Conservation (phyloP, 2,888 invertebrate species). For the Malthinus seriepunctatus region DNA sequence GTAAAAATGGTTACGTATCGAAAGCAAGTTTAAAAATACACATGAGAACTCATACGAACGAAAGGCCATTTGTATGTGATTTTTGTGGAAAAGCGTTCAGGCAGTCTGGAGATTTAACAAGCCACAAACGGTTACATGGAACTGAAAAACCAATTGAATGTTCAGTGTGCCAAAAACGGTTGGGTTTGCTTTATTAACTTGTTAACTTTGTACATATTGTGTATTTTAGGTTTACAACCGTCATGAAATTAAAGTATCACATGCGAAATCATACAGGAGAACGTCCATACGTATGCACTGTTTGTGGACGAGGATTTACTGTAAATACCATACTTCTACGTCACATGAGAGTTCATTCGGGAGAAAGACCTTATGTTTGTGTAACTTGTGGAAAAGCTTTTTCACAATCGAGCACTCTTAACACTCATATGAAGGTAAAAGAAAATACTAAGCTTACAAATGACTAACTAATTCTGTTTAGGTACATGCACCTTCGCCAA, state of each 20-base stretch:
- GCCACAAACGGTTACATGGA: conserved; percentile 54
- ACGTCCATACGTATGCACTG: conserved; percentile 53
- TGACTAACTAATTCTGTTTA: conserved; percentile 26
- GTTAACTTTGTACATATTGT: neutral
- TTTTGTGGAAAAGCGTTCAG: conserved; percentile 56
- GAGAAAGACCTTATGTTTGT: conserved; percentile 55
- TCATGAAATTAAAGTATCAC: conserved; percentile 56
- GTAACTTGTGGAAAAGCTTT: conserved; percentile 55
- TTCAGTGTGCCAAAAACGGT: conserved; percentile 53
- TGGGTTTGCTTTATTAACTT: conserved; percentile 15
- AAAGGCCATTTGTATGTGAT: conserved; percentile 54
- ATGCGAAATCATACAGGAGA: conserved; percentile 56
- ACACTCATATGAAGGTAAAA: conserved; percentile 54
- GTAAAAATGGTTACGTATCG: conserved; percentile 55
- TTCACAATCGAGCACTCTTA: conserved; percentile 54
- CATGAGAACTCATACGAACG: conserved; percentile 56
- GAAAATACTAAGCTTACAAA: neutral
- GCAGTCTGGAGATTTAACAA: conserved; percentile 54
- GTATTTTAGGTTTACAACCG: conserved; percentile 51
- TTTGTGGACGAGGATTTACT: conserved; percentile 55
- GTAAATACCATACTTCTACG: conserved; percentile 54
- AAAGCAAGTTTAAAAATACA: conserved; percentile 56
- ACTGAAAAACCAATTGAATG: conserved; percentile 56
- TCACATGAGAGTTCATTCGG: conserved; percentile 55
- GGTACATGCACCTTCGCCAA: conserved; percentile 48